phyloP scores from a whole-genome alignment of 2,797 vertebrate species.

The Tauraco hartlaubi region DNA sequence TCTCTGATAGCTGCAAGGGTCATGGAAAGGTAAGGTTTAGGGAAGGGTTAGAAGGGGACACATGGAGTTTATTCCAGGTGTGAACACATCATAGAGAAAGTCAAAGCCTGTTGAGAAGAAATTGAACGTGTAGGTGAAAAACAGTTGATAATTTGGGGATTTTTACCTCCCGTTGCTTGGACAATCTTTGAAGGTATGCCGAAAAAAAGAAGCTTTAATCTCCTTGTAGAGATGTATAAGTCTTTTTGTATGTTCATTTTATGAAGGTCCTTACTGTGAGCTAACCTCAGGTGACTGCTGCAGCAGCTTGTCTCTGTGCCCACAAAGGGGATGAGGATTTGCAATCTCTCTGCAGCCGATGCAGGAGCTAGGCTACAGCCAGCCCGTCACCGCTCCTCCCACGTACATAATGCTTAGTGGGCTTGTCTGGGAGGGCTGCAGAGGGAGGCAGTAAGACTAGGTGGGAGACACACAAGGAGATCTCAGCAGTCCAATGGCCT shows the following conservation, averaged over 20 bases:
- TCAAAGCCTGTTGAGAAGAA: not conserved
- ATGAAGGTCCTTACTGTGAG: not conserved
- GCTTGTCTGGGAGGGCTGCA: not conserved
- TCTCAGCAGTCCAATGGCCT: not conserved
- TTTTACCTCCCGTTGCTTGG: not conserved
- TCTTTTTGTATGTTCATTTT: not conserved
- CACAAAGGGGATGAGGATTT: not conserved
- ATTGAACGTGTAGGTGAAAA: not conserved
- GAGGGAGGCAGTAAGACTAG: not conserved
- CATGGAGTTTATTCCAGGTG: not conserved
- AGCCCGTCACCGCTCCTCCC: not conserved
- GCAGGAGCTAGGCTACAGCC: not conserved
- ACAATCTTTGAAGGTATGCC: not conserved
- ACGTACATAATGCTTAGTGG: not conserved
- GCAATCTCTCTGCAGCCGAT: not conserved
- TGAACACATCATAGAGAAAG: not conserved
- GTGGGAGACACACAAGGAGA: not conserved
- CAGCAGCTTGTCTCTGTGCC: not conserved
- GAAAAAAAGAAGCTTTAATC: not conserved
- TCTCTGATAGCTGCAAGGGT: not conserved
- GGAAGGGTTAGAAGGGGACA: not conserved
- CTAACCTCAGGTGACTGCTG: not conserved
- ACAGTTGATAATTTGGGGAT: not conserved
- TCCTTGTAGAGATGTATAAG: not conserved
- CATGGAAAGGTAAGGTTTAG: not conserved